A percentile compares a stretch with the other conserved stretches of the same genome.
Evolutionary conservation across 2,888 invertebrate genomes (phyloP).

Genomic region (Lithophane ornitopus): DNA sequence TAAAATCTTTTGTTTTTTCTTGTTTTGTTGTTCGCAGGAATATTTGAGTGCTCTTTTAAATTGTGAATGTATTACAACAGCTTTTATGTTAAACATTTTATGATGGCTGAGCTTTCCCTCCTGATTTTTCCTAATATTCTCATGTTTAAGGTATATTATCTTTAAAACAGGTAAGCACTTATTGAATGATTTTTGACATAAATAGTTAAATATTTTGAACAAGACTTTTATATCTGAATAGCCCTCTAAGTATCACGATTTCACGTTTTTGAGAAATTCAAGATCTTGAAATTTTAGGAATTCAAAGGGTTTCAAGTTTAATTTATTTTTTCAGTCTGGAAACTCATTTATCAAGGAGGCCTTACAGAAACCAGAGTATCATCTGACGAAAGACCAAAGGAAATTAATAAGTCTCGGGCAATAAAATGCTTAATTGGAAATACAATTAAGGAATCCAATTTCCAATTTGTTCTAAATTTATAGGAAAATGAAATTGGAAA

Average conservation of each 20-base stretch:
- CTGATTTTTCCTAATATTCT: not conserved
- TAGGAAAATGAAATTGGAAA: conserved; percentile 18
- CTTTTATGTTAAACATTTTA: conserved; percentile 21
- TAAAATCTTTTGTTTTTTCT: conserved; percentile 54
- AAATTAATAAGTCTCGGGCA: conserved; percentile 29
- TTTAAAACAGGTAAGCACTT: too few species aligned
- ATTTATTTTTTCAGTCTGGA: not conserved
- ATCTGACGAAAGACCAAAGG: conserved; percentile 12
- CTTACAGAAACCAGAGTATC: conserved; percentile 24
- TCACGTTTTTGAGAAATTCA: not conserved
- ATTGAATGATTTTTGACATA: too few species aligned
- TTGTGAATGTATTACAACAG: conserved; percentile 18
- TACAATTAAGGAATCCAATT: conserved; percentile 7
- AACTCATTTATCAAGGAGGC: conserved; percentile 7
- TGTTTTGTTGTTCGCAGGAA: conserved; percentile 29
- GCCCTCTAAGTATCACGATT: not conserved
- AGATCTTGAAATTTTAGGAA: conserved; percentile 2
- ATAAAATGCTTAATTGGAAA: conserved; percentile 22
- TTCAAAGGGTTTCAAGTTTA: conserved; percentile 32
- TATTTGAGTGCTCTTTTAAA: conserved; percentile 37
- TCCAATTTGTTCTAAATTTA: not conserved
- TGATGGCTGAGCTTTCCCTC: not conserved
- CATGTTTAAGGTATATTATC: not conserved
- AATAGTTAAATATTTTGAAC: not conserved
- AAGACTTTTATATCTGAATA: not conserved